Percentiles rank a stretch among this genome's conserved stretches.
These are phyloP conservation scores for Euwallacea fornicatus DNA, from an alignment of 1,140 invertebrate genomes.

Conservation along the genomic window DNA sequence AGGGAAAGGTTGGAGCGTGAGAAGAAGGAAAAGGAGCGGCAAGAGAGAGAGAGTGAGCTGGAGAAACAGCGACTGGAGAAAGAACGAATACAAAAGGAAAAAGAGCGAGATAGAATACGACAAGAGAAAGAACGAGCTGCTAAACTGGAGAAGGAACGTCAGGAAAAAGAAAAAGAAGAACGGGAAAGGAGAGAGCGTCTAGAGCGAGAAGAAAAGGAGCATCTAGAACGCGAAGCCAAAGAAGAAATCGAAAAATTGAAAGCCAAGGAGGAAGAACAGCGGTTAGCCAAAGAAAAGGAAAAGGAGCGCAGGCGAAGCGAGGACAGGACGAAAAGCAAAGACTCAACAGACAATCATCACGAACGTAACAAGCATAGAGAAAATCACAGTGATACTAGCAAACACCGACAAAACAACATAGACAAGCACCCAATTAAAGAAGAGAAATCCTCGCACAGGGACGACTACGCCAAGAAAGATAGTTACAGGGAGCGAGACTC, in stretches of 20 bases:
- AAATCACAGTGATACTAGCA: constrained; percentile 47
- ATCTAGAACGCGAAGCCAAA: constrained; percentile 49
- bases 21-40: constrained; percentile 45
- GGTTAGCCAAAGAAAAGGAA: constrained; percentile 36
- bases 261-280: constrained; percentile 44
- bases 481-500: constrained; percentile 24
- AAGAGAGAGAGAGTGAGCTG: constrained; percentile 44
- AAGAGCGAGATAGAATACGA: constrained; percentile 46
- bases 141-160: constrained; percentile 51
- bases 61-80: constrained; percentile 50
- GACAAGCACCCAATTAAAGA: constrained; percentile 41
- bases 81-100: constrained; percentile 54
- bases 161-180: constrained; percentile 44
- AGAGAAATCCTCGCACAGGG: constrained; percentile 32
- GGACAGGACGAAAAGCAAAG: constrained; percentile 48
- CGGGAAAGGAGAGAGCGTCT: constrained; percentile 48
- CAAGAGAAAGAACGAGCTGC: constrained; percentile 48
- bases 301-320: constrained; percentile 45
- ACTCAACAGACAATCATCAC: constrained; percentile 49
- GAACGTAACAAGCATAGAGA: constrained; percentile 48
- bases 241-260: constrained; percentile 51
- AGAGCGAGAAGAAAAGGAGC: constrained; percentile 49
- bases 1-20: constrained; percentile 49
- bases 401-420: constrained; percentile 45
- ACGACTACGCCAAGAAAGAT: constrained; percentile 29